Evolutionary conservation across 2,113 vertebrate species (phyloP).

Genomic region (Cinclus cinclus): DNA sequence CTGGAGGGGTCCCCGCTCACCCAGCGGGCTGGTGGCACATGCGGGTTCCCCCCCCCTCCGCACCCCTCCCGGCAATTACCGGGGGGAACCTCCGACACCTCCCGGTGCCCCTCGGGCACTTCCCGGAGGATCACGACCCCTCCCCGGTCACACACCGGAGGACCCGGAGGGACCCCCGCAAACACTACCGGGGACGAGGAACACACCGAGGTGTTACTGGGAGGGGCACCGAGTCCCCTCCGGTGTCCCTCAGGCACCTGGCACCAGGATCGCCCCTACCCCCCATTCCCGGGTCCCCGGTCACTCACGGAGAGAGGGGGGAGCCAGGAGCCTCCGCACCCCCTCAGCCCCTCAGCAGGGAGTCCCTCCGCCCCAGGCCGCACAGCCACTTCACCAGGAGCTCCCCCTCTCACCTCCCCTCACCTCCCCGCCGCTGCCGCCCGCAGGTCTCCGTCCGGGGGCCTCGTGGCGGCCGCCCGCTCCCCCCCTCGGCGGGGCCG

Average conservation of each 20-base stretch:
- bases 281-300: background rate
- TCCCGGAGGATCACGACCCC: background rate
- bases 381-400: background rate
- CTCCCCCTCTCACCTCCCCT: background rate
- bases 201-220: background rate
- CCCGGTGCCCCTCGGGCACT: background rate
- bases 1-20: background rate
- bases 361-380: background rate
- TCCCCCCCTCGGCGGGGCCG: background rate
- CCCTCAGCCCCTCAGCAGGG: background rate
- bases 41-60: too few species aligned
- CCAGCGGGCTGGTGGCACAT: background rate
- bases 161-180: background rate
- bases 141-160: background rate
- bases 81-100: background rate
- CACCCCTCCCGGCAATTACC: too few species aligned
- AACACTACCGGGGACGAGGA: fast-evolving
- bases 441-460: background rate
- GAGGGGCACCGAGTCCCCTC: background rate
- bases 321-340: background rate
- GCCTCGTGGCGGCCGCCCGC: background rate
- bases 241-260: background rate
- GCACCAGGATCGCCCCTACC: background rate
- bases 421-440: background rate
- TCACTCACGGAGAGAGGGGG: background rate